Base-by-base conservation (phyloP, 2,797 vertebrate genomes). In the Channallabes apus region DNA sequence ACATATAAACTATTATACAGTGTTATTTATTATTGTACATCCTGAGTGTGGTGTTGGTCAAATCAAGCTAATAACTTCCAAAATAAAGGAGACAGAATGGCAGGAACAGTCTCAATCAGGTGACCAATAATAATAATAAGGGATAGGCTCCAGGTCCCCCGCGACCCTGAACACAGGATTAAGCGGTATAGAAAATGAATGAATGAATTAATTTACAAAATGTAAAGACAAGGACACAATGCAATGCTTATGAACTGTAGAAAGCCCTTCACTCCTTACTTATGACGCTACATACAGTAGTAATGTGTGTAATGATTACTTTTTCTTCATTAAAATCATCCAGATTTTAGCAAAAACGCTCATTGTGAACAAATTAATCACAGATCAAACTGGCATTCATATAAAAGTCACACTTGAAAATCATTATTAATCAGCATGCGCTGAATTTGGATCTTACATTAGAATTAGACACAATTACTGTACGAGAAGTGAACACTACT, bases 281-380 rank as follows among this genome's bases (percentile, higher is more conserved):
- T 4, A 62, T 29, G 4, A 27, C 84, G n/a, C 69, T 81, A 72
- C 68, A 77, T 32, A 32, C 6, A 46, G 35, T 76, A 14, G 72
- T 12, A 12, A 46, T 46, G 46, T 27, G 29, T 22, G 41, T 54
- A 38, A 65, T 46, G 18, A 54, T 65, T 68, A 58, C 0, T 41
- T 73, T 82, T 84, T 67, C 82, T 82, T 84, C 84, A 84, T 88
- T 58, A 29, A 87, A 84, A 82, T 68, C 18, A 7, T 71, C 59
- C n/a, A 6, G 1, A 35, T 41, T 75, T 2, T 11, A 51, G 46
- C 0, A 77, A 62, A 22, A 46, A 62, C 22, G 12, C 27, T 15
- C 38, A 6, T 8, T 51, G 41, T 71, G n/a, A 51, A 11, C 6
- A 56, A 59, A 29, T 59, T 22, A n/a, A 22, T 79, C 51, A 68